Base-by-base conservation (phyloP, 1,140 invertebrate genomes). In the Pemphigus obesinymphae region DNA sequence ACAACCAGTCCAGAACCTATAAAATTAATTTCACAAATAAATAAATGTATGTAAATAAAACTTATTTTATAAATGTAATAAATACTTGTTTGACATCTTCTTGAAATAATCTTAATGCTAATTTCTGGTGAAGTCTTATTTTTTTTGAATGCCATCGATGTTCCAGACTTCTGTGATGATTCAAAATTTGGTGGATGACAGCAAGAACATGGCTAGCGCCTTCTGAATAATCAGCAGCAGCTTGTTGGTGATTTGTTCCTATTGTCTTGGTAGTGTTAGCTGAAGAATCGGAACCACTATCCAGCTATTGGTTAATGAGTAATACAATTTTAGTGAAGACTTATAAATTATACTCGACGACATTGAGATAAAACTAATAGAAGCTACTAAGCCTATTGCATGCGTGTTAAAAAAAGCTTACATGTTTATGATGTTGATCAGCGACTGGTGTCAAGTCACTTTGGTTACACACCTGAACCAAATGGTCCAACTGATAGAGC, bases 381-480 rank as follows among this genome's bases (percentile, higher is more conserved):
- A 73, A 73, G 45, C 70, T 73, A 50, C 3, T 3, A 73, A 73
- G 70, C 43, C 29, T 31, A 48, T 73, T 73, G 6, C 68, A 83
- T 61, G 75, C 78, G 72, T 61, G 63, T 82, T 37, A 72, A 80
- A 82, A 78, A 76, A 82, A 82, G 87, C 88, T 86, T 91, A 93
- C 92, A 90, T 92, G 91, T 92, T 92, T 95, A 88, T 91, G 88
- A 85, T 88, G 86, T 61, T 80, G 76, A 55, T 50, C 70, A 80
- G 72, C 83, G 89, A 86, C 85, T 90, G 84, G 86, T 53, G 94
- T 93, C 55, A 61, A 80, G 76, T 80, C 76, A 61, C 76, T 80
- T 87, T 96, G 95, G 90, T 96, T 95, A 90, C 95, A 97, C 85
- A 97, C 93, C 91, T 97, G 95, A 85, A 97, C 95, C 88, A 97